Evolutionary conservation across 2,888 invertebrate species (phyloP), one percentile per base, ranked within the genome.

Genomic region (Callyntrura sp.): DNA sequence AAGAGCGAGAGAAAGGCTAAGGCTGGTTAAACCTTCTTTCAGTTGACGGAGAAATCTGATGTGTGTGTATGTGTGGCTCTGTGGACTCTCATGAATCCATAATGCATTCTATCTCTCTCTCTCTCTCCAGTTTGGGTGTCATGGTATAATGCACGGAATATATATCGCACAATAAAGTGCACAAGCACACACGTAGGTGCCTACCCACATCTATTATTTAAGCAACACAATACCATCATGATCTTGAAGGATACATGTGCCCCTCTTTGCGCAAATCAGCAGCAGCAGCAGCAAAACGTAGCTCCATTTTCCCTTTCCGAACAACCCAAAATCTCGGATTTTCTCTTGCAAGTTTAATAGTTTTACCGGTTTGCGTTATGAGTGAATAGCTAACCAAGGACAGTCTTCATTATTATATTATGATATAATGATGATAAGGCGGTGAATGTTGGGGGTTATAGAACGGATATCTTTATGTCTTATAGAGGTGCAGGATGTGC

Each of bases 21-120:
- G 60, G 57, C 79, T 79, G 79, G 79, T 79, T 79, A 79, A 79
- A 79, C 57, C 79, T 60, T 79, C 57, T 82, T 82, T 82, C 62
- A 82, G 82, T 82, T 82, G 57, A 60, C 35, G 57, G 60, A 57
- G 79, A 65, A 82, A 65, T 82, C 82, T 81, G 60, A 60, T 62
- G 57, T 82, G 51, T 76, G 35, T 35, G 35, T 35, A 45, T 62
- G 82, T 81, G 57, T 20, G 14, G 43, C 45, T 85, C 78, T 88
- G 88, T 90, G 85, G 90, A 85, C 85, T 79, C 85, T 90, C 90
- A 90, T 90, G 90, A 90, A 90, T 90, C 90, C 85, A 73, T 90
- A 90, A 90, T 90, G 90, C 90, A 90, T 85, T 85, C 51, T 28
- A 65, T 43, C 28, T 51, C 43, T 60, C 78, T 35, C 57, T 83